phyloP scores from a whole-genome alignment of 2,888 invertebrate genomes.

The Pristionchus arcanus region DNA sequence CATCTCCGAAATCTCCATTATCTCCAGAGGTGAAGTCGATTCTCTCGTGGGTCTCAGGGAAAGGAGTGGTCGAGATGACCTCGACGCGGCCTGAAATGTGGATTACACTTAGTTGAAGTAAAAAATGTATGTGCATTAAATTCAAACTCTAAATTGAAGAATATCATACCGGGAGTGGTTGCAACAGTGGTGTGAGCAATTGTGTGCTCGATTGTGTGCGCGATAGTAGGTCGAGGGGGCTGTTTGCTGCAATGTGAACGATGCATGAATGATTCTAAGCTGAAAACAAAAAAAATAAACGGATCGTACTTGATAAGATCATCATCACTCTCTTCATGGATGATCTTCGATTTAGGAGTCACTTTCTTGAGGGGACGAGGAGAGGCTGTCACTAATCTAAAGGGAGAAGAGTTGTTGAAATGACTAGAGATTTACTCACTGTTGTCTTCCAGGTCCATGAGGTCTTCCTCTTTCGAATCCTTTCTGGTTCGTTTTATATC shows the following conservation, averaged over 20 bases:
- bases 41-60: background rate
- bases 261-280: background rate
- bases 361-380: slow-evolving; percentile 22
- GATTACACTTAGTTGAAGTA: background rate
- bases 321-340: slow-evolving; percentile 31
- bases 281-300: background rate
- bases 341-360: background rate
- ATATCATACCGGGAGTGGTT: background rate
- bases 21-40: slow-evolving; percentile 42
- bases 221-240: background rate
- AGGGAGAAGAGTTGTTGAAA: background rate
- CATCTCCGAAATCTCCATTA: slow-evolving; percentile 24
- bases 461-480: background rate
- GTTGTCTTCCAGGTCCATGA: background rate
- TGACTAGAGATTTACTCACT: background rate
- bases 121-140: too few species aligned
- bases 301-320: background rate
- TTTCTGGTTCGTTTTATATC: slow-evolving; percentile 12
- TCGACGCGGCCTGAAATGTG: slow-evolving; percentile 18
- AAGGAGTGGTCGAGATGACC: slow-evolving; percentile 3
- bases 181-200: background rate
- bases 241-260: background rate
- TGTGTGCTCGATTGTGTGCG: background rate
- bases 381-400: background rate
- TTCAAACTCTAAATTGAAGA: background rate